Conservation (phyloP, 2,888 invertebrate genomes). For the Apoderus coryli region DNA sequence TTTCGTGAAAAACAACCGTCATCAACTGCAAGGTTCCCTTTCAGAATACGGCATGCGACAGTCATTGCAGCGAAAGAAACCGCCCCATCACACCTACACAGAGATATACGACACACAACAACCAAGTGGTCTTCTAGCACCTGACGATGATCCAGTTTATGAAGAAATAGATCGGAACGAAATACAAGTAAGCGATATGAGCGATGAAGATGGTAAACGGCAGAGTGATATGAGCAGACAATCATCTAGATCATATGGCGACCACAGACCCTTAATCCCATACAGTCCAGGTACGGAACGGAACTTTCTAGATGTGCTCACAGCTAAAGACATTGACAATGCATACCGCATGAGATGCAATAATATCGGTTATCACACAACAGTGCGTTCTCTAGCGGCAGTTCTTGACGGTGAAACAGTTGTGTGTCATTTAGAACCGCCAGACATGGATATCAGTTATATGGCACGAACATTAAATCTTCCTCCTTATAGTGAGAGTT, state of each 20-base stretch:
- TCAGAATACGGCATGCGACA: slow-evolving; percentile 41
- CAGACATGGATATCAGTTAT: slow-evolving; percentile 34
- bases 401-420: slow-evolving; percentile 77
- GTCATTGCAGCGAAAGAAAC: no score
- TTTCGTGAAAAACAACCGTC: no score
- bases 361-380: slow-evolving; percentile 37
- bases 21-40: not conserved
- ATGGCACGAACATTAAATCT: slow-evolving; percentile 38
- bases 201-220: slow-evolving; percentile 61
- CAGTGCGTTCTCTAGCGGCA: slow-evolving; percentile 52
- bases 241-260: slow-evolving; percentile 63
- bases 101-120: slow-evolving; percentile 48
- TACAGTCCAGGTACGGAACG: slow-evolving; percentile 55
- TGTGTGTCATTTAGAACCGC: slow-evolving; percentile 72
- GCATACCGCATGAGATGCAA: slow-evolving; percentile 28
- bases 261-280: slow-evolving; percentile 66
- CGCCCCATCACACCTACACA: slow-evolving; percentile 70
- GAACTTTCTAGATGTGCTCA: slow-evolving; percentile 28
- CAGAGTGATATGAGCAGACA: slow-evolving; percentile 58
- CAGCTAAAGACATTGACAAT: slow-evolving; percentile 26
- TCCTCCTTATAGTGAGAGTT: slow-evolving; percentile 49
- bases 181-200: slow-evolving; percentile 60
- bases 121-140: slow-evolving; percentile 37
- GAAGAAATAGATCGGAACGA: slow-evolving; percentile 65
- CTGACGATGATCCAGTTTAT: slow-evolving; percentile 65